Evolutionary conservation across 2,797 vertebrate species (phyloP).

Genomic region (Liparis tanakae): DNA sequence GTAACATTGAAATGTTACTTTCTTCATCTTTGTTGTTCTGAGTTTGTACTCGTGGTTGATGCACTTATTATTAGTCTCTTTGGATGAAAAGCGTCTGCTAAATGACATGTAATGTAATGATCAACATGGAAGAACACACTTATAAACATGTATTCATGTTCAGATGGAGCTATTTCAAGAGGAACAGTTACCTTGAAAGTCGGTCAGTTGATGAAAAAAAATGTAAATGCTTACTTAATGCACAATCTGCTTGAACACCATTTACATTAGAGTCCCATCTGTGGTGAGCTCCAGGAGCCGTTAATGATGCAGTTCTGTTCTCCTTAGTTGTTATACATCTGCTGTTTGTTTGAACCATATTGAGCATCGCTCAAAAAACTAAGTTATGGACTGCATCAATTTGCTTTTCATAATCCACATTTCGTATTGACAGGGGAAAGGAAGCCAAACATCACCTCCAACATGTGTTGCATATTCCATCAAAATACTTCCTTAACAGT

Average conservation of each 20-base stretch:
- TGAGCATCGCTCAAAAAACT: not conserved
- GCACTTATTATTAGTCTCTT: too few relatives aligned
- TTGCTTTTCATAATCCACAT: not conserved
- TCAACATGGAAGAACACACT: too few relatives aligned
- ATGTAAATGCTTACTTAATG: too few relatives aligned
- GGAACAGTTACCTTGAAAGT: not conserved
- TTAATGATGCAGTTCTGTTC: not conserved
- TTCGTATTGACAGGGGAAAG: too few relatives aligned
- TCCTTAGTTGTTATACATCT: not conserved
- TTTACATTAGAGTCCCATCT: not conserved
- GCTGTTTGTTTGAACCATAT: not conserved
- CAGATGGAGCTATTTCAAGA: not conserved
- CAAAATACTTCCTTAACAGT: too few relatives aligned
- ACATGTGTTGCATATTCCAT: not conserved
- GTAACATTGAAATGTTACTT: too few relatives aligned
- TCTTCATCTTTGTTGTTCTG: too few relatives aligned
- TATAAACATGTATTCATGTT: not conserved
- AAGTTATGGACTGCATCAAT: not conserved
- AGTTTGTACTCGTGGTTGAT: too few relatives aligned
- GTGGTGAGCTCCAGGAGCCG: conserved; percentile 2
- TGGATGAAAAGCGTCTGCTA: too few relatives aligned
- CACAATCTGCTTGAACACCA: not conserved
- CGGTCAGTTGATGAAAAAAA: not conserved
- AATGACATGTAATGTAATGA: too few relatives aligned
- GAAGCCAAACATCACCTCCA: too few relatives aligned